phyloP scores from a whole-genome alignment of 1,140 invertebrate species.

The Linepithema humile region DNA sequence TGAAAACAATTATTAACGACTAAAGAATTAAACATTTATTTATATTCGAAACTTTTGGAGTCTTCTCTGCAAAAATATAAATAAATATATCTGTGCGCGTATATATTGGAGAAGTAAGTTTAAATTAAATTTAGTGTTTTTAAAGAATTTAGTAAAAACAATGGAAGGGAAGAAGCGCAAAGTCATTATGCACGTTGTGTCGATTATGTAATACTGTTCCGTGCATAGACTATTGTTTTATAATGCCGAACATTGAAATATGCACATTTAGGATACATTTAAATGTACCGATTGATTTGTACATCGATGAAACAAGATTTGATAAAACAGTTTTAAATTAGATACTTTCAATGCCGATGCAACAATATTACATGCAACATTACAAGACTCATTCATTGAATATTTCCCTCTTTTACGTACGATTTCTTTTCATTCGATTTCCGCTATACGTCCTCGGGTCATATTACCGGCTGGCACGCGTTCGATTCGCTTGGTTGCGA shows the following conservation, averaged over 20 bases:
- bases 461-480: conserved; percentile 64
- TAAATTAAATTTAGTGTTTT: not conserved
- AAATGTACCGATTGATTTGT: not conserved
- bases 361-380: not conserved
- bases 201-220: not conserved
- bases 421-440: conserved; percentile 54
- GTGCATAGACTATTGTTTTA: not conserved
- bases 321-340: not conserved
- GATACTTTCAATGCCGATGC: not conserved
- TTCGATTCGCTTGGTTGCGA: conserved; percentile 70
- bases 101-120: not conserved
- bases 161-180: not conserved
- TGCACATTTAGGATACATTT: not conserved
- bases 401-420: not conserved
- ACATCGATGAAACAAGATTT: not conserved
- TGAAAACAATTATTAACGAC: conserved; percentile 2
- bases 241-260: not conserved
- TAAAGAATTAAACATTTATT: not conserved
- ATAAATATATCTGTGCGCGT: not conserved
- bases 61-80: too few species aligned
- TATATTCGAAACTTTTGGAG: not conserved
- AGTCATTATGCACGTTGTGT: not conserved
- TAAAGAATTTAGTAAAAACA: not conserved
- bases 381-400: conserved; percentile 3
- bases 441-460: conserved; percentile 51